Percentiles rank a stretch among this genome's conserved stretches.
Conservation (phyloP, 2,797 vertebrate genomes). For the Xenops minutus region DNA sequence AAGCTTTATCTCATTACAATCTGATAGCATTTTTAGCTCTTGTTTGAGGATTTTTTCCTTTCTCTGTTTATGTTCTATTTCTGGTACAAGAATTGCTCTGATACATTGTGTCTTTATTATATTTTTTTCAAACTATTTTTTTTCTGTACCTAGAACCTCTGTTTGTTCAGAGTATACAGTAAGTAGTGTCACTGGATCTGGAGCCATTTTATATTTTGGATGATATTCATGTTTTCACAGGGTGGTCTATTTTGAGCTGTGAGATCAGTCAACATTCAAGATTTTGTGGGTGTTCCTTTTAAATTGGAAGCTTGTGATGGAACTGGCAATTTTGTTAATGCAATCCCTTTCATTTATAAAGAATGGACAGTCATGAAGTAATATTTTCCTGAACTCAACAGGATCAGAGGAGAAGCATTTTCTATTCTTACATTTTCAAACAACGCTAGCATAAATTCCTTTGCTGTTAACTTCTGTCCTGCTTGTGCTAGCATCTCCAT, state of each 20-base stretch:
- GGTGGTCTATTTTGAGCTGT: neutral
- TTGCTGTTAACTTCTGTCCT: neutral
- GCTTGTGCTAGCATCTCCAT: neutral
- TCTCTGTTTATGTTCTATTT: neutral
- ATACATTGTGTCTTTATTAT: too few relatives aligned
- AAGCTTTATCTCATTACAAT: neutral
- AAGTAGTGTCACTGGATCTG: neutral
- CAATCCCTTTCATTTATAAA: neutral
- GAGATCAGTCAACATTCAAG: neutral
- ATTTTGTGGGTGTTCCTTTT: neutral
- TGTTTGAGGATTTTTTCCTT: neutral
- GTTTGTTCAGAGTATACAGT: neutral
- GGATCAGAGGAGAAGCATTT: neutral
- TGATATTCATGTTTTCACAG: neutral
- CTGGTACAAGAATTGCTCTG: too few relatives aligned
- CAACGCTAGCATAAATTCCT: neutral
- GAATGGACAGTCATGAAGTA: neutral
- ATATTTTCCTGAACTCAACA: neutral
- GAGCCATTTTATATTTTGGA: neutral
- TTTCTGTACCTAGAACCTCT: too few relatives aligned
- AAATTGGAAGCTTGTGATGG: neutral
- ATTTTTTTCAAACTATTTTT: too few relatives aligned
- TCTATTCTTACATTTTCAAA: neutral
- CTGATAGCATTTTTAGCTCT: neutral
- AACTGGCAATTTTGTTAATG: neutral